These are phyloP conservation scores for Columba janthina DNA, from an alignment of 2,113 vertebrate species.

Conservation along the genomic window DNA sequence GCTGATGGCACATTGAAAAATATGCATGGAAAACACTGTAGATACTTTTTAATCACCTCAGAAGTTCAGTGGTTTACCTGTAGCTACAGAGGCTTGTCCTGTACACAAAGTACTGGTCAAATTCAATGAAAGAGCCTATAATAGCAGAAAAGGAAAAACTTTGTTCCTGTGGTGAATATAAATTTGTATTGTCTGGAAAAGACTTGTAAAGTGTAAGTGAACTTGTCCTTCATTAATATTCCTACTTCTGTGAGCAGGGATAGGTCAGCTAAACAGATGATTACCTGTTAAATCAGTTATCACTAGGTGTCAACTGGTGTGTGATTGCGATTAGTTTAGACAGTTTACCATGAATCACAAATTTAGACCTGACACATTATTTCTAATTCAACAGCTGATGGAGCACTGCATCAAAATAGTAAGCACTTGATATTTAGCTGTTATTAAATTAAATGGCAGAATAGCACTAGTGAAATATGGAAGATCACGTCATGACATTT, in stretches of 20 bases:
- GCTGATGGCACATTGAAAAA: not conserved
- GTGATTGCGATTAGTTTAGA: not conserved
- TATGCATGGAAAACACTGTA: not conserved
- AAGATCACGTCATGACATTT: conserved; percentile 48
- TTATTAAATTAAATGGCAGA: conserved; percentile 39
- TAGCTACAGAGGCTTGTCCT: not conserved
- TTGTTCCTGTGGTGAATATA: not conserved
- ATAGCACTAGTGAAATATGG: conserved; percentile 25
- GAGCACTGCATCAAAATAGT: conserved; percentile 26
- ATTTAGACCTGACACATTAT: conserved; percentile 11
- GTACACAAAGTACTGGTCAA: not conserved
- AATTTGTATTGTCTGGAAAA: not conserved
- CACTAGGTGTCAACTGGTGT: accelerated
- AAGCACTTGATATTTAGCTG: conserved; percentile 51
- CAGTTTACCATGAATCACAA: conserved; percentile 2
- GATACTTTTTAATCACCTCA: not conserved
- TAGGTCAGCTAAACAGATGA: not conserved
- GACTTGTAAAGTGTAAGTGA: not conserved
- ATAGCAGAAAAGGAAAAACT: not conserved
- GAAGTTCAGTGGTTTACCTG: not conserved
- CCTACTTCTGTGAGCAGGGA: not conserved
- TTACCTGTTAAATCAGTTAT: not conserved
- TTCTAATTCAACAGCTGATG: conserved; percentile 25
- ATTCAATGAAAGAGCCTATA: not conserved
- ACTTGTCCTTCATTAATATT: not conserved